These are phyloP conservation scores for Andrena marginata DNA, from an alignment of 2,888 invertebrate genomes.

Conservation along the genomic window DNA sequence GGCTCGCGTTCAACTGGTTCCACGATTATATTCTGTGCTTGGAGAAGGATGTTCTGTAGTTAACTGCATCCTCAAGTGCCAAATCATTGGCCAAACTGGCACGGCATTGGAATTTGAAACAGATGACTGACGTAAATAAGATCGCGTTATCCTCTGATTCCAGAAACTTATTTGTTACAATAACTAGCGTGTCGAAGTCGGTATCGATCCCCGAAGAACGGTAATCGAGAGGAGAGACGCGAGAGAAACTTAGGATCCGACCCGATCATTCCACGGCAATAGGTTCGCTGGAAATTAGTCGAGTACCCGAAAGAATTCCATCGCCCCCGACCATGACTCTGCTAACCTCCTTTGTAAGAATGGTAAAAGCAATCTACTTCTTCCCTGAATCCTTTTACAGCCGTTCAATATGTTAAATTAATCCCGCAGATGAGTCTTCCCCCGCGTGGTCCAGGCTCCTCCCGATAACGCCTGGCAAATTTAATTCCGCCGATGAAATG, in stretches of 20 bases:
- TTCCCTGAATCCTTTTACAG: background rate
- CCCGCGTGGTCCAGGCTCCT: too few relatives aligned
- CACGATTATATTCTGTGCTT: background rate
- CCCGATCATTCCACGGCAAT: background rate
- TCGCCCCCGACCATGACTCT: background rate
- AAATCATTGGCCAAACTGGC: slow-evolving; percentile 7
- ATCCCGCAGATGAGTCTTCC: background rate
- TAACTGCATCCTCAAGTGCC: background rate
- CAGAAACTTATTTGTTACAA: too few relatives aligned
- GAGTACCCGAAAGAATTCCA: too few relatives aligned
- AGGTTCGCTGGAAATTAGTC: too few relatives aligned
- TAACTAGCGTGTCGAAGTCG: too few relatives aligned
- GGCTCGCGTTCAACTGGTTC: background rate
- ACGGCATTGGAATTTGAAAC: background rate
- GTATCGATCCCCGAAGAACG: too few relatives aligned
- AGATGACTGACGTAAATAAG: background rate
- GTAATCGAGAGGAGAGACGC: too few relatives aligned
- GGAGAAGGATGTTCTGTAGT: slow-evolving; percentile 4
- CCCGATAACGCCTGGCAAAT: slow-evolving; percentile 30
- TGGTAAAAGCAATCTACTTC: slow-evolving; percentile 21
- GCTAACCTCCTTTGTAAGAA: background rate
- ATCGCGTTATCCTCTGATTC: too few relatives aligned
- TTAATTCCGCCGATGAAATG: slow-evolving; percentile 35
- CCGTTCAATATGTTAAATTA: slow-evolving; percentile 11
- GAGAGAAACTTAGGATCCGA: too few relatives aligned